Conservation (phyloP, 2,113 vertebrate species). For the Aptenodytes patagonicus region DNA sequence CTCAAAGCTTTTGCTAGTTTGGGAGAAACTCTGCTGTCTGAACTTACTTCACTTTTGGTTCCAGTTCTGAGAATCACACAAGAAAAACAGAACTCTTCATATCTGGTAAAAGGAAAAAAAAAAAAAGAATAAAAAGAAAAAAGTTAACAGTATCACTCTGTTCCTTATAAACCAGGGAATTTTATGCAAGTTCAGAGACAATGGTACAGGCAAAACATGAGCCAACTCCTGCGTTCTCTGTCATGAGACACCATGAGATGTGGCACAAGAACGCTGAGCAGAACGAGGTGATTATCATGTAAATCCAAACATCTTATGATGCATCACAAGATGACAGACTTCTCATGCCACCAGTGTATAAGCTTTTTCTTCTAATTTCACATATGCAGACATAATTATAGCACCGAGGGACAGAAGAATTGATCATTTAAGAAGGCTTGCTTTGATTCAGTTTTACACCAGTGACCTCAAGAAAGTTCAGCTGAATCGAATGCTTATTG, state of each 20-base stretch:
- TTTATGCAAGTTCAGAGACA: not conserved
- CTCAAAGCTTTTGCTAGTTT: not conserved
- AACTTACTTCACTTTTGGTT: not conserved
- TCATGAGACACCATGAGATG: conserved; percentile 33
- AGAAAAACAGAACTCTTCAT: not conserved
- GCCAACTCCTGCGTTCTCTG: not conserved
- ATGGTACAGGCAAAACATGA: not conserved
- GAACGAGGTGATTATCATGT: not conserved
- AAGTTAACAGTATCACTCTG: not conserved
- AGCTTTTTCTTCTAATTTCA: not conserved
- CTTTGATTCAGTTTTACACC: not conserved
- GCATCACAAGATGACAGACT: conserved; percentile 32
- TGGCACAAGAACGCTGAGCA: not conserved
- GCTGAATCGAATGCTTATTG: not conserved
- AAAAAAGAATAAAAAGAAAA: too few species aligned
- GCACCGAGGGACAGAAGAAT: not conserved
- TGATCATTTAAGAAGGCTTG: not conserved
- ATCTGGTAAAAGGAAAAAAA: not conserved
- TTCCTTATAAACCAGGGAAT: not conserved
- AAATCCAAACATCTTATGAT: conserved; percentile 29
- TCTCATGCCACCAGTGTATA: not conserved
- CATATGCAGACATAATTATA: not conserved
- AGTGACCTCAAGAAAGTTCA: conserved; percentile 36
- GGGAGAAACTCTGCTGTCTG: not conserved
- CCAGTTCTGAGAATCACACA: not conserved